These are phyloP conservation scores for Drosophila seclusa DNA, from an alignment of 2,888 invertebrate genomes.

Conservation along the genomic window DNA sequence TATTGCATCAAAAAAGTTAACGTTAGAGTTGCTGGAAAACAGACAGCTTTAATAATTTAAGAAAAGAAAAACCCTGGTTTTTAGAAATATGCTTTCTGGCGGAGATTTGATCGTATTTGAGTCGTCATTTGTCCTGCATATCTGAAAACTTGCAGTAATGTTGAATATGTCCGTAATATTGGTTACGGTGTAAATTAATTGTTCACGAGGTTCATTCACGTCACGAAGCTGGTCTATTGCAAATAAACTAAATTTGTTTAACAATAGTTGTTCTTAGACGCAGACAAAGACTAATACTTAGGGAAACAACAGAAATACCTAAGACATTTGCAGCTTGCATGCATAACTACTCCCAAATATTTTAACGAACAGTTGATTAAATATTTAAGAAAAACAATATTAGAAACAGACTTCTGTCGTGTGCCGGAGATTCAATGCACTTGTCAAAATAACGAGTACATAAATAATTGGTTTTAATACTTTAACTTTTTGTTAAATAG, in stretches of 20 bases:
- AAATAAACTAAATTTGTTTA: not conserved
- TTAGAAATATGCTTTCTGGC: not conserved
- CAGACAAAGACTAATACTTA: not conserved
- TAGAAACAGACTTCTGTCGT: not conserved
- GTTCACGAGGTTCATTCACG: not conserved
- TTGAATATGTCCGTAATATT: not conserved
- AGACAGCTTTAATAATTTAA: not conserved
- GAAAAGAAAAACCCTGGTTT: not conserved
- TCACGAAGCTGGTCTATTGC: not conserved
- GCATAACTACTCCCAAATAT: not conserved
- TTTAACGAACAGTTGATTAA: not conserved
- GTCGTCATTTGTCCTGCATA: not conserved
- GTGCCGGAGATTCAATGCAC: not conserved
- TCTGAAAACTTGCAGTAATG: not conserved
- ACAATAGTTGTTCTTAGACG: not conserved
- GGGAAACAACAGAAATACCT: too few species aligned
- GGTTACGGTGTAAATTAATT: not conserved
- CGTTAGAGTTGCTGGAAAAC: not conserved
- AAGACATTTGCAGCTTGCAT: not conserved
- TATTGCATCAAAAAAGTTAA: not conserved
- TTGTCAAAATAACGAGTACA: not conserved
- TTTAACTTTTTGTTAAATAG: not conserved
- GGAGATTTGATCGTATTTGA: not conserved
- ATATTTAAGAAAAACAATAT: not conserved
- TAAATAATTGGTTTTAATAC: too few species aligned